Conservation (phyloP, 2,113 vertebrate genomes). For the Neolamprologus cancellatus region DNA sequence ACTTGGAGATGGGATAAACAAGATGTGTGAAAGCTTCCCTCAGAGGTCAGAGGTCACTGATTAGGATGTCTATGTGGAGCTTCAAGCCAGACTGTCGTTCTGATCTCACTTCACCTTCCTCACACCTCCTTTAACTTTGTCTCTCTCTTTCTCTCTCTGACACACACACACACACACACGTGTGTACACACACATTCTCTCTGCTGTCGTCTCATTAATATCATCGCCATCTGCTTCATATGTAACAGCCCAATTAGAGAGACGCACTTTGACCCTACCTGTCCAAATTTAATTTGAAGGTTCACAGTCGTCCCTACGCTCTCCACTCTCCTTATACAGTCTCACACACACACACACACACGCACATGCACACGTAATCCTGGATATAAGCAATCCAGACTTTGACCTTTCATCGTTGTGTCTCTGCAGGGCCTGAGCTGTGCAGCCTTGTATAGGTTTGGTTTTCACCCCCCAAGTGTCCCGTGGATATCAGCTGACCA, state of each 20-base stretch:
- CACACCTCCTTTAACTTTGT: background rate
- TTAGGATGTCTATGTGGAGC: background rate
- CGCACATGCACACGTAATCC: background rate
- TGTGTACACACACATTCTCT: background rate
- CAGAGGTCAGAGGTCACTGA: conserved; percentile 15
- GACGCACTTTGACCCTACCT: conserved; percentile 59
- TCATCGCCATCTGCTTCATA: conserved; percentile 56
- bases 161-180: background rate
- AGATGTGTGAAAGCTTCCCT: background rate
- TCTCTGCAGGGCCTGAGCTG: conserved; percentile 66
- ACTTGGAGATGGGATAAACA: background rate
- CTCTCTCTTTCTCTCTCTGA: background rate
- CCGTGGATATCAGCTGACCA: conserved; percentile 38
- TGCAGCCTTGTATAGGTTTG: conserved; percentile 49
- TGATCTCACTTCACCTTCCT: conserved; percentile 21
- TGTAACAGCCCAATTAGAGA: conserved; percentile 61
- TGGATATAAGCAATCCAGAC: conserved; percentile 4
- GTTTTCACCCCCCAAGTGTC: conserved; percentile 35
- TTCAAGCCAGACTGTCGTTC: background rate
- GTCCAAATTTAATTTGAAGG: conserved; percentile 49
- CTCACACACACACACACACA: background rate
- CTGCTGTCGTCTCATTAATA: conserved; percentile 37
- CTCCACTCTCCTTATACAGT: background rate
- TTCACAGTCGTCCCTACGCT: background rate
- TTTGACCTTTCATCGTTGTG: conserved; percentile 53